These are phyloP conservation scores for Pelochelys cantorii DNA, from an alignment of 2,797 vertebrate genomes.

Conservation along the genomic window DNA sequence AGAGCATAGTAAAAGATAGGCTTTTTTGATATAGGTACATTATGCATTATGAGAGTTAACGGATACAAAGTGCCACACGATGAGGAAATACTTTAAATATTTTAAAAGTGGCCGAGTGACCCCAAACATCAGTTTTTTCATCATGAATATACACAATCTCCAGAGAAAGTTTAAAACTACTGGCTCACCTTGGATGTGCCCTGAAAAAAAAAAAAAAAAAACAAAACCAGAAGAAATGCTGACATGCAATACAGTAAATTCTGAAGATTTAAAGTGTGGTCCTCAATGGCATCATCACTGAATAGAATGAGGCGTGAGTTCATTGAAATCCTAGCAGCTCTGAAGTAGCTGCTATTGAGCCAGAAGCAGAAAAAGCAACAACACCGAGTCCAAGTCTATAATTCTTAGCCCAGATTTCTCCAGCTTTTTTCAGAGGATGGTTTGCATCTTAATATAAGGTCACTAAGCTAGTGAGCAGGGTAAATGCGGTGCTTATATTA, in stretches of 20 bases:
- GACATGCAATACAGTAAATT: not conserved
- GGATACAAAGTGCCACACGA: conserved; percentile 20
- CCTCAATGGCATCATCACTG: not conserved
- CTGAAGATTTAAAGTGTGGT: not conserved
- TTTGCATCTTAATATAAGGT: conserved; percentile 34
- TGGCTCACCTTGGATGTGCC: not conserved
- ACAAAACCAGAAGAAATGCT: not conserved
- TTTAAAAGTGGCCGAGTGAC: conserved; percentile 20
- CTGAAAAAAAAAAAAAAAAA: not conserved
- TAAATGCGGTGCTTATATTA: not conserved
- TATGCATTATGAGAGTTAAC: not conserved
- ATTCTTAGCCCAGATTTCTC: not conserved
- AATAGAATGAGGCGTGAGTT: not conserved
- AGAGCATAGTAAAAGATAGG: conserved; percentile 8
- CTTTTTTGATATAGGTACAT: conserved; percentile 1
- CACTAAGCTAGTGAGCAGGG: not conserved
- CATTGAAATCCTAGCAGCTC: conserved; percentile 11
- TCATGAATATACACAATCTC: not conserved
- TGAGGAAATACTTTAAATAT: conserved; percentile 5
- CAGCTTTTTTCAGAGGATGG: not conserved
- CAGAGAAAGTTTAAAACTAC: not conserved
- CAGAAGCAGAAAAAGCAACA: not conserved
- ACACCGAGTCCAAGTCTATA: not conserved
- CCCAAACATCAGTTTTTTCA: conserved; percentile 15
- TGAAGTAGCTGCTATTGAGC: not conserved